A percentile compares a stretch with the other conserved stretches of the same genome.
These are phyloP conservation scores for Coregonus clupeaformis DNA, from an alignment of 2,113 vertebrate species.

Conservation along the genomic window DNA sequence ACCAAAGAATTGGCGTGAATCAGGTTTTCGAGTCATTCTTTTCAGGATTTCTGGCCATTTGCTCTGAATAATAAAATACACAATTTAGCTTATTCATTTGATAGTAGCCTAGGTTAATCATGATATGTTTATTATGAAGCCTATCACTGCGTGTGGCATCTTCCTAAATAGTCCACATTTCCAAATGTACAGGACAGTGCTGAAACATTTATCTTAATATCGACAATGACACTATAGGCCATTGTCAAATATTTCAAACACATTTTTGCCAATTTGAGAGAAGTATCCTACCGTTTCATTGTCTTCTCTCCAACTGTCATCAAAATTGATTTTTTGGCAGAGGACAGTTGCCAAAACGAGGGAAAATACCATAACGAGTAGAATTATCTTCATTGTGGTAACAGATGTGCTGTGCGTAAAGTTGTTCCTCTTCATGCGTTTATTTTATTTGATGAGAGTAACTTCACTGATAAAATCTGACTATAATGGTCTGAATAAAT, in stretches of 20 bases:
- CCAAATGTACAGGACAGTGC: no score
- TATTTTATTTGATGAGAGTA: background rate
- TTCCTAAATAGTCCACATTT: no score
- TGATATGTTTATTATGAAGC: no score
- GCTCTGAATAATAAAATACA: background rate
- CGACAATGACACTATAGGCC: no score
- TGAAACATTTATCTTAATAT: no score
- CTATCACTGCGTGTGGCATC: no score
- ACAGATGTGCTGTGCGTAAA: background rate
- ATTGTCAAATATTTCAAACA: no score
- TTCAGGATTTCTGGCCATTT: slow-evolving; percentile 69
- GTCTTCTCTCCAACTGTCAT: slow-evolving; percentile 57
- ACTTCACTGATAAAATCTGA: background rate
- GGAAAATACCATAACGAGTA: slow-evolving; percentile 67
- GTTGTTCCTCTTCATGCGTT: background rate
- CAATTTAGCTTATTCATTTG: background rate
- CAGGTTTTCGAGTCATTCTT: slow-evolving; percentile 80
- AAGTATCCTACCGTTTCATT: slow-evolving; percentile 32
- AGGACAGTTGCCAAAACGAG: slow-evolving; percentile 73
- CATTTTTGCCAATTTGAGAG: no score
- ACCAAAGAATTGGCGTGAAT: slow-evolving; percentile 77
- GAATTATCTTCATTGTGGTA: slow-evolving; percentile 71
- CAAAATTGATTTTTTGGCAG: slow-evolving; percentile 67
- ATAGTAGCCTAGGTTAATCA: no score
- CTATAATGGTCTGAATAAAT: background rate